These are phyloP conservation scores for Tetragnatha versicolor DNA, from an alignment of 1,140 invertebrate genomes.

Conservation along the genomic window DNA sequence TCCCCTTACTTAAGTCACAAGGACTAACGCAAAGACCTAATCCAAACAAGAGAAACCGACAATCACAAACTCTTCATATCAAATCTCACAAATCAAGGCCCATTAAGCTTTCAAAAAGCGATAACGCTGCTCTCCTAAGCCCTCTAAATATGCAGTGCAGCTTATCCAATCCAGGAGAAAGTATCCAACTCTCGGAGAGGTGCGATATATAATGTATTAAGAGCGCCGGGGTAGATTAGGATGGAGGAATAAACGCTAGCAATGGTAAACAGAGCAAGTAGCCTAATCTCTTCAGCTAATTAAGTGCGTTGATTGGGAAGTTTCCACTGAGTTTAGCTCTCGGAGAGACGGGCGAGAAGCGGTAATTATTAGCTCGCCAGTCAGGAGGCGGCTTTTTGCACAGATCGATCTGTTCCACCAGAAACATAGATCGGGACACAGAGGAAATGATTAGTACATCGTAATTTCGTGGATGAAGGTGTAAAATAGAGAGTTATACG, in stretches of 20 bases:
- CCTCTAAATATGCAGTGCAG: conserved; percentile 31
- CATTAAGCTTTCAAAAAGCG: conserved; percentile 51
- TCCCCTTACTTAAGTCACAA: too few relatives aligned
- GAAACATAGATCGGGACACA: too few relatives aligned
- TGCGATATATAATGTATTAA: conserved; percentile 43
- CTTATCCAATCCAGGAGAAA: conserved; percentile 30
- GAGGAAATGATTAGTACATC: too few relatives aligned
- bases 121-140: conserved; percentile 34
- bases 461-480: too few relatives aligned
- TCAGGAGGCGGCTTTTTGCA: too few relatives aligned
- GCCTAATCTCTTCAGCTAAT: conserved; percentile 49
- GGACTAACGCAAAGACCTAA: too few relatives aligned
- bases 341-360: neutral
- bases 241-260: conserved; percentile 29
- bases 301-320: conserved; percentile 48
- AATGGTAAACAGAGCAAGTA: conserved; percentile 41
- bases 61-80: conserved; percentile 21
- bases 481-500: too few relatives aligned
- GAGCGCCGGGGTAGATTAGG: conserved; percentile 26
- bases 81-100: conserved; percentile 34
- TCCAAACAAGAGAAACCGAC: neutral
- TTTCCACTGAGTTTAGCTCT: conserved; percentile 45
- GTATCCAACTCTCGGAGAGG: too few relatives aligned
- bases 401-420: too few relatives aligned
- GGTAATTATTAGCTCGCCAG: conserved; percentile 35